Percentiles rank a stretch among this genome's conserved stretches.
phyloP scores from a whole-genome alignment of 1,140 invertebrate genomes.

The Rhyzopertha dominica region DNA sequence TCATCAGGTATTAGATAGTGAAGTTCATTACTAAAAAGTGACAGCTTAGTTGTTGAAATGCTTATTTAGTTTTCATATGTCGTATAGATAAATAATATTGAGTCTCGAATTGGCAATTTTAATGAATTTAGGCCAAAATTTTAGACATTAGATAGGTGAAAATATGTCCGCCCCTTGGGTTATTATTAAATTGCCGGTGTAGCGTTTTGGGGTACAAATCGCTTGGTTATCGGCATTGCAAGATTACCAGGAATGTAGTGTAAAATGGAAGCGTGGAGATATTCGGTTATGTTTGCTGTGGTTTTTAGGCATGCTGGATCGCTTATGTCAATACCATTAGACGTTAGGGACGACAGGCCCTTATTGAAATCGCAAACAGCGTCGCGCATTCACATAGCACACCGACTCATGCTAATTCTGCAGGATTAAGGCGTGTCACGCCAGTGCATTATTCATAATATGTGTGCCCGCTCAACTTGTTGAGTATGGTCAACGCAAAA shows the following conservation, averaged over 20 bases:
- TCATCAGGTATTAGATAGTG: no score
- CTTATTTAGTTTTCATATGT: no score
- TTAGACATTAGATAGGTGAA: background rate
- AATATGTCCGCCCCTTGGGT: background rate
- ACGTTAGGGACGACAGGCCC: conserved; percentile 16
- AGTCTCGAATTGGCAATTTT: background rate
- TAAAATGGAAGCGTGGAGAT: conserved; percentile 1
- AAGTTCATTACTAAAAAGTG: no score
- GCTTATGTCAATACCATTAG: conserved; percentile 29
- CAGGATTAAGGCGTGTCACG: conserved; percentile 13
- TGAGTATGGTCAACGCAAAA: conserved; percentile 29
- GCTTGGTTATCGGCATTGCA: background rate
- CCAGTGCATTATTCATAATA: conserved; percentile 20
- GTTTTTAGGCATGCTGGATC: conserved; percentile 17
- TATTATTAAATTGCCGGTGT: background rate
- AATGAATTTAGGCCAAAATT: background rate
- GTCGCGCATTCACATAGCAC: conserved; percentile 2
- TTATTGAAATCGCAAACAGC: conserved; percentile 23
- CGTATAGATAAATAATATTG: no score
- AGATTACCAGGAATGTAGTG: background rate
- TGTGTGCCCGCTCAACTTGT: conserved; percentile 30
- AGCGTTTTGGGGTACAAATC: background rate
- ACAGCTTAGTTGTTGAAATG: no score
- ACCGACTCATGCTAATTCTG: conserved; percentile 1
- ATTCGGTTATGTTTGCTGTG: conserved; percentile 18